These are phyloP conservation scores for Muscicapa striata DNA, from an alignment of 2,797 vertebrate species.

Conservation along the genomic window DNA sequence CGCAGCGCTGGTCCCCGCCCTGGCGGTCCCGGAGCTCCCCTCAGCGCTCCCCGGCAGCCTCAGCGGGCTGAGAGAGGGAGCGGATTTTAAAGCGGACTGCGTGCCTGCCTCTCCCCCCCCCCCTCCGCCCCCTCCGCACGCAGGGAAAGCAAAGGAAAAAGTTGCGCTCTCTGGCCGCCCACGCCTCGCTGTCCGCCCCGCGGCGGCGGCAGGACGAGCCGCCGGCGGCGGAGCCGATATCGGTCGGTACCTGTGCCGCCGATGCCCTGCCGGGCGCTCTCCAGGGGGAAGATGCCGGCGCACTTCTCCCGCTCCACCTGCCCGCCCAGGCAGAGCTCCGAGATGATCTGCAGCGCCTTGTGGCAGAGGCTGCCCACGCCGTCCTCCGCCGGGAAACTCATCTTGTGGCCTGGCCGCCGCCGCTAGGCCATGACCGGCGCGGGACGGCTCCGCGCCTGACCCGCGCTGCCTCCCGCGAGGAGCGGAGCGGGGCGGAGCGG, in stretches of 20 bases:
- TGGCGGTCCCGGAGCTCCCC: neutral
- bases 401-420: slow-evolving; percentile 42
- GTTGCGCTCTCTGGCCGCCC: slow-evolving; percentile 57
- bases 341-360: slow-evolving; percentile 93
- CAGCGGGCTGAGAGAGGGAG: neutral
- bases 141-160: slow-evolving; percentile 26
- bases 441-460: slow-evolving; percentile 2
- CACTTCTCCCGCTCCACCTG: slow-evolving; percentile 94
- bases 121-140: neutral
- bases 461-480: neutral
- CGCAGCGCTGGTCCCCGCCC: neutral
- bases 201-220: neutral
- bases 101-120: neutral
- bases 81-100: slow-evolving; percentile 3
- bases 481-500: neutral
- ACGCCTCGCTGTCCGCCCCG: slow-evolving; percentile 24
- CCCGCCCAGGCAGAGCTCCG: slow-evolving; percentile 93
- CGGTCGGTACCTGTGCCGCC: slow-evolving; percentile 84
- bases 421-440: slow-evolving; percentile 34
- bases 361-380: slow-evolving; percentile 92
- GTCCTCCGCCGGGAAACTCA: slow-evolving; percentile 90
- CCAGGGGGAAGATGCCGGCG: slow-evolving; percentile 89
- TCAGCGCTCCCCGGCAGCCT: neutral
- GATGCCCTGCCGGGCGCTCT: slow-evolving; percentile 87
- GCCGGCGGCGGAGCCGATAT: neutral